Percentiles rank a stretch among this genome's conserved stretches.
phyloP scores from a whole-genome alignment of 1,140 invertebrate genomes.

The Atta cephalotes region DNA sequence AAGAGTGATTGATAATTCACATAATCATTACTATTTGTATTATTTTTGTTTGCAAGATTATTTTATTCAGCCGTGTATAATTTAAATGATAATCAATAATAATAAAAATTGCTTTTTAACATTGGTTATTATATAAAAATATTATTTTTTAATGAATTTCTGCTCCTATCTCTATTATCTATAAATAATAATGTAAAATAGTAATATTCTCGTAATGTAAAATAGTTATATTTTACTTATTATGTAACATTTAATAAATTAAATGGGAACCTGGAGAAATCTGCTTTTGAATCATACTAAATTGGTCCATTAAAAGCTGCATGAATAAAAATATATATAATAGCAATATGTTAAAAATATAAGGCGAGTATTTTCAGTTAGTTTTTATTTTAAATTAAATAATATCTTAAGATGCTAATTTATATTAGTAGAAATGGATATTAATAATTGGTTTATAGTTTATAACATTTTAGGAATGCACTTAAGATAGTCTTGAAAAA shows the following conservation, averaged over 20 bases:
- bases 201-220: constrained; percentile 1
- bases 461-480: no score
- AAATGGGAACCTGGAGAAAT: constrained; percentile 18
- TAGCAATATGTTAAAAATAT: not conserved
- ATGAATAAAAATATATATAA: constrained; percentile 9
- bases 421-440: no score
- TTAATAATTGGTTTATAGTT: no score
- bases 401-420: no score
- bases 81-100: constrained; percentile 29
- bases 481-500: no score
- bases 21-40: not conserved
- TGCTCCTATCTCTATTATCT: constrained; percentile 18
- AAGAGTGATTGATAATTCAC: constrained; percentile 4
- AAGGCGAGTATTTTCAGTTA: no score
- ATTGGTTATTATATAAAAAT: constrained; percentile 23
- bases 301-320: constrained; percentile 14
- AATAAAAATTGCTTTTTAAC: not conserved
- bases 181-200: not conserved
- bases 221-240: not conserved
- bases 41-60: constrained; percentile 31
- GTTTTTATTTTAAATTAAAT: no score
- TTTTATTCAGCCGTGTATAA: not conserved
- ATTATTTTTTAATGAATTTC: constrained; percentile 22
- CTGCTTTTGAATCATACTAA: constrained; percentile 1
- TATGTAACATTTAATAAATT: constrained; percentile 12